These are phyloP conservation scores for Gallinago stenura DNA, from an alignment of 2,797 vertebrate species.

Conservation along the genomic window DNA sequence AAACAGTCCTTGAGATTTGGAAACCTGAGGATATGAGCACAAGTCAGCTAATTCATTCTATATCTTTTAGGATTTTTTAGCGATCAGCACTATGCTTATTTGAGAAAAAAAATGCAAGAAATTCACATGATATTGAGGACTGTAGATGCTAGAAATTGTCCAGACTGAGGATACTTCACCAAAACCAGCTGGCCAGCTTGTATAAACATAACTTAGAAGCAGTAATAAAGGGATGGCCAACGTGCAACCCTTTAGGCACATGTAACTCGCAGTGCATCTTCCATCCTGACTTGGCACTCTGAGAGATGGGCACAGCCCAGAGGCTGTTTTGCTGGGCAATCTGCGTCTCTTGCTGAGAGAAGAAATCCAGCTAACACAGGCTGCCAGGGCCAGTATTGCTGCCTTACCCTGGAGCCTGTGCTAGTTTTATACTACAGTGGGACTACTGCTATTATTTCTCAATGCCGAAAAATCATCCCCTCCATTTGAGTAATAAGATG, in stretches of 20 bases:
- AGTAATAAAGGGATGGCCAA: not conserved
- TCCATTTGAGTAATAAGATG: not conserved
- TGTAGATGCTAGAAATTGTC: not conserved
- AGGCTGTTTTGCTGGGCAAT: not conserved
- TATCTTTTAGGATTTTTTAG: not conserved
- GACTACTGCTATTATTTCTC: not conserved
- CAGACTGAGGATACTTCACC: not conserved
- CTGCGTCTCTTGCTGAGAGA: not conserved
- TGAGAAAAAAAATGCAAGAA: not conserved
- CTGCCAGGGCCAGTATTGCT: not conserved
- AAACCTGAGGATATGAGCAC: not conserved
- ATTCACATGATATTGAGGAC: not conserved
- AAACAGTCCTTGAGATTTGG: not conserved
- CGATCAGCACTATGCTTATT: not conserved
- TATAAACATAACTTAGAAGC: not conserved
- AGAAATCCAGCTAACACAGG: not conserved
- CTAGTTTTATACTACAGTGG: not conserved
- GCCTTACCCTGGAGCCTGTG: not conserved
- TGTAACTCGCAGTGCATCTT: not conserved
- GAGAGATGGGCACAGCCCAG: rapidly evolving
- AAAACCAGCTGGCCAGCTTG: not conserved
- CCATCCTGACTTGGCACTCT: not conserved
- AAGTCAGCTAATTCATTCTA: not conserved
- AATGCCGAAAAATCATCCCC: not conserved
- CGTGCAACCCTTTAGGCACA: rapidly evolving